phyloP scores from a whole-genome alignment of 2,888 invertebrate genomes.

The Chaetoderma sp. region DNA sequence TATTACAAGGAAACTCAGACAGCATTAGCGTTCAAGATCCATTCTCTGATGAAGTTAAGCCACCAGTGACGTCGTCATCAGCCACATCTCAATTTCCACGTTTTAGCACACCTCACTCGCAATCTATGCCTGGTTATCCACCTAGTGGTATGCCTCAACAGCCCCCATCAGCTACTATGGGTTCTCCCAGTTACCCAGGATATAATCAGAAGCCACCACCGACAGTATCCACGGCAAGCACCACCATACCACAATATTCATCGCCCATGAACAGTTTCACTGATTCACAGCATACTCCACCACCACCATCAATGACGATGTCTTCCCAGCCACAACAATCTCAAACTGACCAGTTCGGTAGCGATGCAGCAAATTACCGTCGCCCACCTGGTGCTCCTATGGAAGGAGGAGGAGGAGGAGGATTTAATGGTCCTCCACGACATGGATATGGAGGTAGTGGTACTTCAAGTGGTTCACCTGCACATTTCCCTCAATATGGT shows the following conservation, averaged over 20 bases:
- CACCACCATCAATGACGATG: too few relatives aligned
- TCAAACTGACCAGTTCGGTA: too few relatives aligned
- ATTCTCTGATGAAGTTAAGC: slow-evolving; percentile 67
- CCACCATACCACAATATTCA: slow-evolving; percentile 30
- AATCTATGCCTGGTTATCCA: slow-evolving; percentile 26
- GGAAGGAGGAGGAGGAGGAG: too few relatives aligned
- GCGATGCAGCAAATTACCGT: too few relatives aligned
- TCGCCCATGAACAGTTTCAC: slow-evolving; percentile 25
- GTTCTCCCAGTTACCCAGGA: slow-evolving; percentile 20
- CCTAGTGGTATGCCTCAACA: not conserved
- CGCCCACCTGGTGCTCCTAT: too few relatives aligned
- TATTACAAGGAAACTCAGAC: slow-evolving; percentile 39
- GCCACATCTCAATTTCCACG: slow-evolving; percentile 42
- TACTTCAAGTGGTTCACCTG: too few relatives aligned
- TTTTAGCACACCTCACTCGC: slow-evolving; percentile 35
- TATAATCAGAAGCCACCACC: slow-evolving; percentile 19
- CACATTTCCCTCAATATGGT: too few relatives aligned
- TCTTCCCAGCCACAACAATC: too few relatives aligned
- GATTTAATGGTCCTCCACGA: too few relatives aligned
- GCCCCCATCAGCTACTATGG: slow-evolving; percentile 28
- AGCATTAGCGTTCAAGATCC: slow-evolving; percentile 68
- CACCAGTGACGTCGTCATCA: slow-evolving; percentile 43
- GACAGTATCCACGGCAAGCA: slow-evolving; percentile 25
- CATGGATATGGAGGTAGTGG: too few relatives aligned
- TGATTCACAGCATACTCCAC: slow-evolving; percentile 3